Percentiles rank a stretch among this genome's conserved stretches.
These are phyloP conservation scores for Anaspis maculata DNA, from an alignment of 2,888 invertebrate species.

Conservation along the genomic window DNA sequence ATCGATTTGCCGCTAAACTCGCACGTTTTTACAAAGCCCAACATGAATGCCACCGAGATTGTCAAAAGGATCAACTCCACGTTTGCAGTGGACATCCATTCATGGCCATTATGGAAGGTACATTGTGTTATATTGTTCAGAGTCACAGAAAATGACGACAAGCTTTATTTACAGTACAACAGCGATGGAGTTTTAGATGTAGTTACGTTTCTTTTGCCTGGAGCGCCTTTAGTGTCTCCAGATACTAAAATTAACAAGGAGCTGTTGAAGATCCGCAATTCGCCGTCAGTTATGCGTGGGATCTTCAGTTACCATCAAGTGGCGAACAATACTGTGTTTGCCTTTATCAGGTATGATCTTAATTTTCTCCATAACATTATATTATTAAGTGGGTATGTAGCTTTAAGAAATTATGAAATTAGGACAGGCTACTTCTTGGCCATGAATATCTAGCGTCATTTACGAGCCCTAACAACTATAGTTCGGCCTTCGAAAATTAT, in stretches of 20 bases:
- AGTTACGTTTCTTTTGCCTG: slow-evolving; percentile 70
- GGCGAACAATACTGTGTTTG: slow-evolving; percentile 50
- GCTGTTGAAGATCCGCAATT: slow-evolving; percentile 41
- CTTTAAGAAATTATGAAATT: not conserved
- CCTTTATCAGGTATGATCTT: slow-evolving; percentile 56
- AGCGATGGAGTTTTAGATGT: slow-evolving; percentile 47
- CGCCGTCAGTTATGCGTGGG: slow-evolving; percentile 61
- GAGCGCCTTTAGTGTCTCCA: slow-evolving; percentile 50
- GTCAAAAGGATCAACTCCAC: slow-evolving; percentile 28
- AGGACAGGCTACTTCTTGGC: too few relatives aligned
- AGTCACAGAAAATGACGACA: too few relatives aligned
- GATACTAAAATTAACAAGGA: slow-evolving; percentile 31
- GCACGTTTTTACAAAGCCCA: slow-evolving; percentile 28
- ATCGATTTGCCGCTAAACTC: slow-evolving; percentile 39
- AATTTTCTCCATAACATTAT: slow-evolving; percentile 4
- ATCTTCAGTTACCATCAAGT: slow-evolving; percentile 40
- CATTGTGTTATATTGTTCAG: too few relatives aligned
- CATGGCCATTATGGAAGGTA: slow-evolving; percentile 49
- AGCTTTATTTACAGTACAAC: slow-evolving; percentile 20
- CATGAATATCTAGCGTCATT: slow-evolving; percentile 1
- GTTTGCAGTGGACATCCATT: slow-evolving; percentile 29
- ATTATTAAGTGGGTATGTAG: slow-evolving; percentile 5
- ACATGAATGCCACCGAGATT: slow-evolving; percentile 20
- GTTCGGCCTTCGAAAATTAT: too few relatives aligned
- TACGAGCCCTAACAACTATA: too few relatives aligned